Conservation (phyloP, 2,113 vertebrate genomes). For the Typhlomys cinereus region DNA sequence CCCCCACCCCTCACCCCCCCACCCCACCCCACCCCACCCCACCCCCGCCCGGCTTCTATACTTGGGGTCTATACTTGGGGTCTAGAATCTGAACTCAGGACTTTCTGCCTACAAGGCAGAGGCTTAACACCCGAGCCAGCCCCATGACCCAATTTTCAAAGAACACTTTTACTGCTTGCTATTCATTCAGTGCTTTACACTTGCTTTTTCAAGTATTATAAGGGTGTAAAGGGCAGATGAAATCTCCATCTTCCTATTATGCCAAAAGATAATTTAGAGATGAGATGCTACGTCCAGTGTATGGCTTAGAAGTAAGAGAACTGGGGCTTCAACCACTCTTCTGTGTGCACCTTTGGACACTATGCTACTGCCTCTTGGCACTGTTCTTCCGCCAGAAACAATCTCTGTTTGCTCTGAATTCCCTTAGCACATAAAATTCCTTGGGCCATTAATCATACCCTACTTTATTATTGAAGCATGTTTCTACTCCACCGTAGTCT, state of each 20-base stretch:
- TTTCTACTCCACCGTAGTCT: background rate
- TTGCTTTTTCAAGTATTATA: background rate
- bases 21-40: no score
- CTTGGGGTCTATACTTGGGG: no score
- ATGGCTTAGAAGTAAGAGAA: constrained; percentile 1
- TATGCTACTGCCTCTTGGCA: background rate
- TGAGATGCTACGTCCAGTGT: background rate
- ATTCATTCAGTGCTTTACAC: background rate
- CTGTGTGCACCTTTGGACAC: background rate
- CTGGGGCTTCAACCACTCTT: constrained; percentile 37
- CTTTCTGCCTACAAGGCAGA: no score
- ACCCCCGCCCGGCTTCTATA: no score
- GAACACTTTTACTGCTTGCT: background rate
- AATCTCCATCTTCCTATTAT: background rate
- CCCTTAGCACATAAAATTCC: background rate
- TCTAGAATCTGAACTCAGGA: no score
- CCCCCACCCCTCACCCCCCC: no score
- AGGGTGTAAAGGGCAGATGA: background rate
- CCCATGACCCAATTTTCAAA: background rate
- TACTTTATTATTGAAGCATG: background rate
- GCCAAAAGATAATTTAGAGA: background rate
- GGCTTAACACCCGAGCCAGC: no score
- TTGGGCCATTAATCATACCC: background rate
- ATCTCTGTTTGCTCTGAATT: constrained; percentile 49
- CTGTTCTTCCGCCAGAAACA: background rate